These are phyloP conservation scores for Cordilura impudica DNA, from an alignment of 2,888 invertebrate species.

Conservation along the genomic window DNA sequence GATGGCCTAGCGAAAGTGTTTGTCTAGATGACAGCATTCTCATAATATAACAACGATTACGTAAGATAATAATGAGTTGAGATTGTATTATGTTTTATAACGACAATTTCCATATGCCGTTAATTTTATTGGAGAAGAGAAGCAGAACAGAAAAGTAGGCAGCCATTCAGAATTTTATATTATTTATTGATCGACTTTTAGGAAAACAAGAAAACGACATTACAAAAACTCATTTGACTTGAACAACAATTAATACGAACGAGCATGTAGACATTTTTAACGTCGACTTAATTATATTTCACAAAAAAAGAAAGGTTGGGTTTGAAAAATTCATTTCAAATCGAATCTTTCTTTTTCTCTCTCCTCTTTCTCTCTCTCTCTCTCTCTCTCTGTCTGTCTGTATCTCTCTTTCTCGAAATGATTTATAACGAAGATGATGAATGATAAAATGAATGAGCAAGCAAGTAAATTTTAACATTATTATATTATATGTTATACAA, in stretches of 20 bases:
- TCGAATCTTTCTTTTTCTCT: no score
- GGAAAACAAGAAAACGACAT: neutral
- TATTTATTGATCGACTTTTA: constrained; percentile 35
- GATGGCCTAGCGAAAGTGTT: constrained; percentile 99
- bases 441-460: constrained; percentile 43
- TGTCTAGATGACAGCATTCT: constrained; percentile 80
- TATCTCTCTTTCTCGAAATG: constrained; percentile 43
- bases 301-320: no score
- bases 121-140: constrained; percentile 51
- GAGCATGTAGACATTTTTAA: neutral
- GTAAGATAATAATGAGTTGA: constrained; percentile 57
- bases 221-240: neutral
- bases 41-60: constrained; percentile 55
- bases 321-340: no score
- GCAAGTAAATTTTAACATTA: constrained; percentile 55
- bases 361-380: neutral
- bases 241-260: neutral
- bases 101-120: constrained; percentile 46
- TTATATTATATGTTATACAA: constrained; percentile 58
- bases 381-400: no score
- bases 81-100: constrained; percentile 44
- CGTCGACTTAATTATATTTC: no score
- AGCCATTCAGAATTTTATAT: constrained; percentile 42
- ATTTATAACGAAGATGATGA: constrained; percentile 40
- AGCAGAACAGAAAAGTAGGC: constrained; percentile 45